phyloP scores from a whole-genome alignment of 2,113 vertebrate genomes.

The Phocoena sinus region DNA sequence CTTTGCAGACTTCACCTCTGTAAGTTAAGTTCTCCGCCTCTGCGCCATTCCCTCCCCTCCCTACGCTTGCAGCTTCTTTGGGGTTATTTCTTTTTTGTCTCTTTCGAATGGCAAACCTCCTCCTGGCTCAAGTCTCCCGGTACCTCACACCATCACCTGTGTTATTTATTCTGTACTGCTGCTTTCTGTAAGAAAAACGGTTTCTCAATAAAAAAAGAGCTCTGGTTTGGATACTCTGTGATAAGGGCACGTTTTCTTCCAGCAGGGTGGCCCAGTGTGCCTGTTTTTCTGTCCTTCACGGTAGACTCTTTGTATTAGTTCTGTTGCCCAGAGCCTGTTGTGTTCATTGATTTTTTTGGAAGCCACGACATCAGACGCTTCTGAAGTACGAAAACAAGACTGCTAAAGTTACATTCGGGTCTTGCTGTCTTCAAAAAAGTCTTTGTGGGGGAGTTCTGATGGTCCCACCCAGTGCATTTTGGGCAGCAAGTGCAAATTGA shows the following conservation, averaged over 20 bases:
- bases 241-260: constrained; percentile 57
- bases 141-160: constrained; percentile 57
- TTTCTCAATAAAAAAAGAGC: constrained; percentile 78
- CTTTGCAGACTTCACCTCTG: constrained; percentile 95
- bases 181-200: constrained; percentile 78
- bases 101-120: constrained; percentile 56
- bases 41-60: constrained; percentile 77
- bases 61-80: constrained; percentile 76
- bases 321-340: constrained; percentile 56
- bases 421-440: not conserved
- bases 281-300: constrained; percentile 40
- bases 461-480: not conserved
- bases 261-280: constrained; percentile 51
- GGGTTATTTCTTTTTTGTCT: constrained; percentile 43
- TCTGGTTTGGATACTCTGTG: constrained; percentile 61
- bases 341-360: constrained; percentile 14
- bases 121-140: constrained; percentile 66
- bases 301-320: constrained; percentile 45
- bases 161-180: constrained; percentile 75
- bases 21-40: constrained; percentile 91
- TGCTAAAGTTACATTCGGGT: not conserved
- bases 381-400: not conserved
- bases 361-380: constrained; percentile 45
- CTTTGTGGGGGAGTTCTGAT: not conserved
- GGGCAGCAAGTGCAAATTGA: not conserved